A percentile compares a stretch with the other conserved stretches of the same genome.
Evolutionary conservation across 2,797 vertebrate genomes (phyloP).

Genomic region (Anas flavirostris): DNA sequence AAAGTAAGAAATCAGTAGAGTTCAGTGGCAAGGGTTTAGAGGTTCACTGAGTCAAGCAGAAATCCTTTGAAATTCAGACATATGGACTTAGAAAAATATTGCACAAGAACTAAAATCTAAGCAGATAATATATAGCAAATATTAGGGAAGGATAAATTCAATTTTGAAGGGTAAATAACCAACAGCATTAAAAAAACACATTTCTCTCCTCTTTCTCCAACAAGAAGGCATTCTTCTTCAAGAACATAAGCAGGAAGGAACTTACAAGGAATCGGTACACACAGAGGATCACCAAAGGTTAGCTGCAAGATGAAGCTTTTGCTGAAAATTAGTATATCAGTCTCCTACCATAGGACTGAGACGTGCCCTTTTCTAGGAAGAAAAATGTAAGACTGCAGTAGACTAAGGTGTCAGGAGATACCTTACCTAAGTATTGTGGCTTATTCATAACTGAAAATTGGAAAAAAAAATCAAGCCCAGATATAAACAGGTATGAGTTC

Average conservation of each 20-base stretch:
- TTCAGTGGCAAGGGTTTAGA: not conserved
- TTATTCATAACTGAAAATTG: not conserved
- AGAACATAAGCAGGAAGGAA: not conserved
- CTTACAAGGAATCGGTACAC: not conserved
- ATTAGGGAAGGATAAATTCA: not conserved
- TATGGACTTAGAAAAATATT: not conserved
- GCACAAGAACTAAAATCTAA: not conserved
- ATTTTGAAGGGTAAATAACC: not conserved
- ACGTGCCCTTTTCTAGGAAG: not conserved
- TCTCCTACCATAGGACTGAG: not conserved
- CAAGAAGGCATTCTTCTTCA: not conserved
- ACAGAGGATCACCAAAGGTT: not conserved
- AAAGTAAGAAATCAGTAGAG: not conserved
- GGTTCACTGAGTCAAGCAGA: not conserved
- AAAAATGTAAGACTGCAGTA: not conserved
- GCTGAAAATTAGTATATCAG: not conserved
- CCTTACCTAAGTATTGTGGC: not conserved
- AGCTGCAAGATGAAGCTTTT: not conserved
- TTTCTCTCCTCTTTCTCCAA: not conserved
- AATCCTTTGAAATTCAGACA: not conserved
- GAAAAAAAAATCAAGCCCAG: not conserved
- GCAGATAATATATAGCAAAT: not conserved
- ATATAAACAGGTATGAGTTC: not conserved
- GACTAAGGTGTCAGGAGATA: not conserved
- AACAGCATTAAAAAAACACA: accelerated